Conservation (phyloP, 2,888 invertebrate genomes). For the Orchesellides sinensis region DNA sequence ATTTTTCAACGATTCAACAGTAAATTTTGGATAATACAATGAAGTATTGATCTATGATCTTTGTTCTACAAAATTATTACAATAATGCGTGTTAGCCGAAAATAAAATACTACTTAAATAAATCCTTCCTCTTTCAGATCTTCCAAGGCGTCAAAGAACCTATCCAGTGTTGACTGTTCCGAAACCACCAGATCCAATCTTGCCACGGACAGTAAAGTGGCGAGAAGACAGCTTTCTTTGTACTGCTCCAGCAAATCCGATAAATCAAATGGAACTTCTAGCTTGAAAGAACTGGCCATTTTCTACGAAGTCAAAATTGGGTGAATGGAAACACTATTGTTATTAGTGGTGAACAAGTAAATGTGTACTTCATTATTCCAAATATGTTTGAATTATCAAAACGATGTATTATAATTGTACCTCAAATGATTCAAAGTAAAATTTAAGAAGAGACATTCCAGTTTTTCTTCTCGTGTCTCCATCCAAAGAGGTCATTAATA, state of each 20-base stretch:
- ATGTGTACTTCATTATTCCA: not conserved
- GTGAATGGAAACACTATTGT: too few relatives aligned
- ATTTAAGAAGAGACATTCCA: slow-evolving; percentile 67
- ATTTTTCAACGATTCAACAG: too few relatives aligned
- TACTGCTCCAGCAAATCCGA: slow-evolving; percentile 54
- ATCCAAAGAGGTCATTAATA: slow-evolving; percentile 73
- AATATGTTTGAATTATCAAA: too few relatives aligned
- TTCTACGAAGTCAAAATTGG: slow-evolving; percentile 7
- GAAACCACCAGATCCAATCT: slow-evolving; percentile 64
- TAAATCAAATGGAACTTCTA: slow-evolving; percentile 65
- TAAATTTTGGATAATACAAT: too few relatives aligned
- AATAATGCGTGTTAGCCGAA: too few relatives aligned
- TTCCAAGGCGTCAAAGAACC: slow-evolving; percentile 65
- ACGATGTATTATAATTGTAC: not conserved
- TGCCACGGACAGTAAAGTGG: slow-evolving; percentile 60
- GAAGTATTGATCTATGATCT: too few relatives aligned
- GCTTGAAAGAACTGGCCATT: slow-evolving; percentile 38
- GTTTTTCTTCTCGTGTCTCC: slow-evolving; percentile 65
- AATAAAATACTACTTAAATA: not conserved
- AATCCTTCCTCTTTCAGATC: slow-evolving; percentile 65
- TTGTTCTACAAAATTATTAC: too few relatives aligned
- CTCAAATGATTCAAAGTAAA: slow-evolving; percentile 72
- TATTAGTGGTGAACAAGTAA: not conserved
- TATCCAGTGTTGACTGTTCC: slow-evolving; percentile 55
- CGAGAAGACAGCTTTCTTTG: slow-evolving; percentile 68